Evolutionary conservation across 1,140 invertebrate species (phyloP).

Genomic region (Samia ricini): DNA sequence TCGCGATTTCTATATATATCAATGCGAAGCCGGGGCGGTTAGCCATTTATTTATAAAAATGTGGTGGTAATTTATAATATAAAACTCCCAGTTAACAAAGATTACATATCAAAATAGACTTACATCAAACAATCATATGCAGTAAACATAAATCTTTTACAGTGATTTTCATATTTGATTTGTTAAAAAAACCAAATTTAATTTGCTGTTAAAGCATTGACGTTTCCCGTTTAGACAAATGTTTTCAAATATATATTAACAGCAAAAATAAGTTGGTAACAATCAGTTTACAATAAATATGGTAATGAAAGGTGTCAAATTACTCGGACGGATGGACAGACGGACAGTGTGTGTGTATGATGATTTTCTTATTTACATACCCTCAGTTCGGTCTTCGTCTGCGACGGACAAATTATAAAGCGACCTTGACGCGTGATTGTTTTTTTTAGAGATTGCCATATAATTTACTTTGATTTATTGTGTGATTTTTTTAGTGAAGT

Average conservation of each 20-base stretch:
- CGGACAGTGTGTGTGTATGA: conserved; percentile 50
- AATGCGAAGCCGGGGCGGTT: too few relatives aligned
- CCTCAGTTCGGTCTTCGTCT: conserved; percentile 13
- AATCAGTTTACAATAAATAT: conserved; percentile 60
- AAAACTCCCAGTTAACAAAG: too few relatives aligned
- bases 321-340: conserved; percentile 44
- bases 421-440: conserved; percentile 29
- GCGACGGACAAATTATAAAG: conserved; percentile 35
- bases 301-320: conserved; percentile 57
- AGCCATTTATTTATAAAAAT: too few relatives aligned
- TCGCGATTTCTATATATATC: too few relatives aligned
- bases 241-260: neutral
- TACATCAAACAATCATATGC: conserved; percentile 12
- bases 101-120: neutral
- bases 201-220: neutral
- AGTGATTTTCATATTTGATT: conserved; percentile 41
- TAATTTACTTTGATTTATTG: conserved; percentile 18
- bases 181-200: conserved; percentile 8
- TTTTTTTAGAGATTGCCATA: conserved; percentile 27
- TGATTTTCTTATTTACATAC: conserved; percentile 68
- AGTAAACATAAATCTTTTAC: conserved; percentile 30
- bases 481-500: conserved; percentile 4
- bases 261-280: conserved; percentile 24
- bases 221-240: neutral
- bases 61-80: too few relatives aligned